Evolutionary conservation across 2,797 vertebrate species (phyloP).

Genomic region (Fringilla coelebs): DNA sequence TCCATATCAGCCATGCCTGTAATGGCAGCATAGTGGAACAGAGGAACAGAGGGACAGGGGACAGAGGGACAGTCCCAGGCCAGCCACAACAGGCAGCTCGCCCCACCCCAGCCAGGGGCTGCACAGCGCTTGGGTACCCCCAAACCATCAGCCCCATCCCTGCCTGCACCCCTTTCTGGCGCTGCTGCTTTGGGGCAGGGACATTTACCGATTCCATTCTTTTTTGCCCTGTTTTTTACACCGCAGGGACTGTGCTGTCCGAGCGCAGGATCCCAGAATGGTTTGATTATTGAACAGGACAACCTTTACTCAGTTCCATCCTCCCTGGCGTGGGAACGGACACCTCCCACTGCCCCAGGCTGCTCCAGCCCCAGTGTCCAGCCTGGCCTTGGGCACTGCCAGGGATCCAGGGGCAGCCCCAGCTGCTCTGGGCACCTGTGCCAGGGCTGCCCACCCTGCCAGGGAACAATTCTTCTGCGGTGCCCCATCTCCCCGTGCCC

Average conservation of each 20-base stretch:
- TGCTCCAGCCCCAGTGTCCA: background rate
- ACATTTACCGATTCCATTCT: rapidly evolving
- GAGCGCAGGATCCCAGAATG: no score
- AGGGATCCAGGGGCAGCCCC: background rate
- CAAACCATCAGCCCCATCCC: rapidly evolving
- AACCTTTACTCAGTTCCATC: background rate
- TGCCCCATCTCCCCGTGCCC: no score
- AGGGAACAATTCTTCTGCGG: no score
- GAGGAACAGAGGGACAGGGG: no score
- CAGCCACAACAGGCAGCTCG: background rate
- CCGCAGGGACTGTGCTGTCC: background rate
- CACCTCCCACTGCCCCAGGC: rapidly evolving
- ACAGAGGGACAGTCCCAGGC: background rate
- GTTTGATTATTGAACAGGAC: background rate
- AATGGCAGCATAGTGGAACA: background rate
- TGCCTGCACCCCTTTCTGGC: rapidly evolving
- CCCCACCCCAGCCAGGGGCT: background rate
- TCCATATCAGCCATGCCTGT: background rate
- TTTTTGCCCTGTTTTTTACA: no score
- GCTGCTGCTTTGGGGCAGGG: background rate
- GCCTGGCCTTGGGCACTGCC: background rate
- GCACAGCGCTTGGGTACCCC: background rate
- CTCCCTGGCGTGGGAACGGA: rapidly evolving
- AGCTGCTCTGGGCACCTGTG: background rate
- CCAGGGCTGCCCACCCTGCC: background rate